Conservation (phyloP, 2,888 invertebrate genomes). For the Periphyllus acericola region DNA sequence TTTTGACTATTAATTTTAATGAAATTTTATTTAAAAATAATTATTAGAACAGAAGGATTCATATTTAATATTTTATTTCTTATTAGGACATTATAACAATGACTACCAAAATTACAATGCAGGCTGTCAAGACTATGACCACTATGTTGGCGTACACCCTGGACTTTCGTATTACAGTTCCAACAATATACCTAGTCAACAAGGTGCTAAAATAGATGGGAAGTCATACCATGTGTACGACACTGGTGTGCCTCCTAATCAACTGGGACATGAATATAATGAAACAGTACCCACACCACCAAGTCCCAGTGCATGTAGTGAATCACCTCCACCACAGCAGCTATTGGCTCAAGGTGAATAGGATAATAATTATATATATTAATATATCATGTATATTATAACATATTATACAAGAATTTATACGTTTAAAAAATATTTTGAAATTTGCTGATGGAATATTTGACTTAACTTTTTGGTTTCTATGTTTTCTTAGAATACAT, state of each 20-base stretch:
- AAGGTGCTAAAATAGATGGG: slow-evolving; percentile 40
- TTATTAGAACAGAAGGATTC: neutral
- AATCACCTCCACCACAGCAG: slow-evolving; percentile 67
- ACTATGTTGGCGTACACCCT: slow-evolving; percentile 50
- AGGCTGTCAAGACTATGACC: slow-evolving; percentile 54
- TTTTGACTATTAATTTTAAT: neutral
- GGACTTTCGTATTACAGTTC: slow-evolving; percentile 48
- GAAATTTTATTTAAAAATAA: neutral
- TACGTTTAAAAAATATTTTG: neutral
- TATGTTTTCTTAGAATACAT: slow-evolving; percentile 69
- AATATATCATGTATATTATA: too few relatives aligned
- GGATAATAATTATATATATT: slow-evolving; percentile 8
- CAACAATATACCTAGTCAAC: slow-evolving; percentile 29
- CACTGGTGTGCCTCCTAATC: slow-evolving; percentile 63
- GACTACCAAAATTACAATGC: slow-evolving; percentile 56
- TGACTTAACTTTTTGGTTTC: neutral
- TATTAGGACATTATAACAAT: slow-evolving; percentile 55
- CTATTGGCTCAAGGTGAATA: slow-evolving; percentile 62
- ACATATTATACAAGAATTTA: too few relatives aligned
- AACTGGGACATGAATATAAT: slow-evolving; percentile 65
- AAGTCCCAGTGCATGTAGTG: slow-evolving; percentile 66
- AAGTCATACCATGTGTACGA: slow-evolving; percentile 60
- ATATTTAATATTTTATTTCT: neutral
- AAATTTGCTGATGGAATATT: neutral
- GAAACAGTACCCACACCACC: slow-evolving; percentile 66